phyloP scores from a whole-genome alignment of 2,113 vertebrate species.

The Aplodontia rufa region DNA sequence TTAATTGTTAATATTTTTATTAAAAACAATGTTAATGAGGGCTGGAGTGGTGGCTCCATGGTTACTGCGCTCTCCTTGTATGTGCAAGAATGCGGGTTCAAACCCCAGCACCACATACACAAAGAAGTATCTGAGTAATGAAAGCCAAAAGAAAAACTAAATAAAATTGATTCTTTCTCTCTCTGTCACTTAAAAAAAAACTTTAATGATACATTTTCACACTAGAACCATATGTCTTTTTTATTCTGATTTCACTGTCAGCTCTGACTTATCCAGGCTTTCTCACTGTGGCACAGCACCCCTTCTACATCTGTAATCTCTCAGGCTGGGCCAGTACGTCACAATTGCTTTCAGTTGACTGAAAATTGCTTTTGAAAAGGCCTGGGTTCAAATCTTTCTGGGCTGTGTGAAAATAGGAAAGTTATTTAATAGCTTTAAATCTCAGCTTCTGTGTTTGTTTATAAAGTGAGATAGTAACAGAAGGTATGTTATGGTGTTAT shows the following conservation, averaged over 20 bases:
- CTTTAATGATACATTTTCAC: background rate
- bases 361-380: slow-evolving; percentile 1
- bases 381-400: slow-evolving; percentile 11
- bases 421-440: background rate
- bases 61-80: too few relatives aligned
- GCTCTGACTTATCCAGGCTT: background rate
- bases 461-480: background rate
- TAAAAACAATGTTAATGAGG: too few relatives aligned
- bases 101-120: too few relatives aligned
- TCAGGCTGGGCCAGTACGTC: background rate
- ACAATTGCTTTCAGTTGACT: background rate
- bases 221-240: background rate
- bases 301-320: background rate
- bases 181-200: too few relatives aligned
- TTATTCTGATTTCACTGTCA: background rate
- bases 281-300: background rate
- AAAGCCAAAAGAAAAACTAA: too few relatives aligned
- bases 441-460: background rate
- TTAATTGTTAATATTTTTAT: background rate
- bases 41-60: too few relatives aligned
- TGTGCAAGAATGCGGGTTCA: too few relatives aligned
- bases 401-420: background rate
- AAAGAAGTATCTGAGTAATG: too few relatives aligned
- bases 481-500: background rate
- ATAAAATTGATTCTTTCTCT: too few relatives aligned